Percentiles rank a stretch among this genome's conserved stretches.
phyloP scores from a whole-genome alignment of 37 sponge, comb jelly and placozoan species.

The Spongilla lacustris region DNA sequence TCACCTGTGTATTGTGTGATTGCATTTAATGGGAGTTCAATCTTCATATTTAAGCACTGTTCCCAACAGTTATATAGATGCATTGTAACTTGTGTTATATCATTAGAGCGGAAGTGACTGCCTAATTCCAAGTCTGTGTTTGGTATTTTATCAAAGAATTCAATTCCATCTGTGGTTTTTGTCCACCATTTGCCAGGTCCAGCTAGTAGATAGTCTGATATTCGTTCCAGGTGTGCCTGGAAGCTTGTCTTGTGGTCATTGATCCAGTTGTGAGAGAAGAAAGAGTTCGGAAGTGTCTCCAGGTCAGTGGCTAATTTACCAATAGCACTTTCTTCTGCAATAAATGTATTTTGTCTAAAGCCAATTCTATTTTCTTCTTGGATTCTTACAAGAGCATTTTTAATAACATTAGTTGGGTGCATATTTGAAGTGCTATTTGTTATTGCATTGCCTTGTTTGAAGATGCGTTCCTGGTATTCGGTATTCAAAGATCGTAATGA shows the following conservation, averaged over 20 bases:
- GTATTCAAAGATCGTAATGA: conserved; percentile 20
- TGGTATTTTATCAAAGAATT: conserved; percentile 7
- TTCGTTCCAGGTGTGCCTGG: conserved; percentile 26
- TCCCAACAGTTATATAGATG: not conserved
- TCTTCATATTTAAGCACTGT: not conserved
- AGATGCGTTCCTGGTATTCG: conserved; percentile 23
- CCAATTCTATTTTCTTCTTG: not conserved
- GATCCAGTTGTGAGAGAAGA: not conserved
- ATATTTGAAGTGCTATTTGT: conserved; percentile 20
- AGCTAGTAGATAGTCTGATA: conserved; percentile 3
- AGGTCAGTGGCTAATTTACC: not conserved
- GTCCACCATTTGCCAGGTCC: conserved; percentile 18
- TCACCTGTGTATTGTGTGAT: not conserved
- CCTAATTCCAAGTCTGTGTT: not conserved
- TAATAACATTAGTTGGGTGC: conserved; percentile 18
- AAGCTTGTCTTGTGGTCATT: not conserved
- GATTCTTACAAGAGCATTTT: not conserved
- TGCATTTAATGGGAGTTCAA: not conserved
- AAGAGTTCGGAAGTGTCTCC: not conserved
- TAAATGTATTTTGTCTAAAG: not conserved
- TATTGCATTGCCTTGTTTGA: conserved; percentile 4
- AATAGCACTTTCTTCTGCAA: not conserved
- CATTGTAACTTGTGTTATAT: not conserved
- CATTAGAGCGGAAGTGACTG: not conserved
- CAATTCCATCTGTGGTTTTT: conserved; percentile 2